Evolutionary conservation across 2,888 invertebrate genomes (phyloP), one percentile per base, ranked within the genome.

Genomic region (Augiades crinisus): DNA sequence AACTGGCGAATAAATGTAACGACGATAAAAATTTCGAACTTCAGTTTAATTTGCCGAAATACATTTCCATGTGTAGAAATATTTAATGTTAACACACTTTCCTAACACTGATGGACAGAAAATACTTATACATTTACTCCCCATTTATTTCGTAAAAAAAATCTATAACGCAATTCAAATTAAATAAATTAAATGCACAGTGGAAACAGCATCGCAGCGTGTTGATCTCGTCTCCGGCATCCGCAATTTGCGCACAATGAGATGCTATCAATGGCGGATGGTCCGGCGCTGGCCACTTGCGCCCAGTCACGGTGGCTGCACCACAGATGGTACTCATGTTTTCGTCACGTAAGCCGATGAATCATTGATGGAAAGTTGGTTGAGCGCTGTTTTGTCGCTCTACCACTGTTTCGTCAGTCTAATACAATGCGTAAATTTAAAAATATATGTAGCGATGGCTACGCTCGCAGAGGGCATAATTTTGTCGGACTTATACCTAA

Each of bases 201-300:
- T 50, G 50, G 50, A 50, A 43, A 50, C 43, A 2, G 6, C 44
- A n/a, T n/a, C 59, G 70, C 57, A 27, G 62, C 75, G 63, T 58
- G 59, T 58, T 54, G 62, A 75, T 75, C 76, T 75, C 77, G 81
- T 82, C 81, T 81, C 79, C 75, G 66, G 68, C 88, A 84, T 87
- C 86, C 88, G 87, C 77, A 80, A 82, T 81, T 83, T 78, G 75
- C 68, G 67, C 77, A 88, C 88, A 89, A 88, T 87, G 88, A 85
- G 88, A 89, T 89, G 80, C 71, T 87, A 89, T 88, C 88, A 89
- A 89, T 88, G 73, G 76, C 86, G 87, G 82, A 86, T 85, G 81
- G 57, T 72, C 30, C 72, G 69, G 38, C 72, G 80, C 78, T 80
- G 68, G 72, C 81, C 81, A 84, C 87, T 86, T 86, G 84, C 85